Evolutionary conservation across 2,113 vertebrate genomes (phyloP).

Genomic region (Engraulis encrasicolus): DNA sequence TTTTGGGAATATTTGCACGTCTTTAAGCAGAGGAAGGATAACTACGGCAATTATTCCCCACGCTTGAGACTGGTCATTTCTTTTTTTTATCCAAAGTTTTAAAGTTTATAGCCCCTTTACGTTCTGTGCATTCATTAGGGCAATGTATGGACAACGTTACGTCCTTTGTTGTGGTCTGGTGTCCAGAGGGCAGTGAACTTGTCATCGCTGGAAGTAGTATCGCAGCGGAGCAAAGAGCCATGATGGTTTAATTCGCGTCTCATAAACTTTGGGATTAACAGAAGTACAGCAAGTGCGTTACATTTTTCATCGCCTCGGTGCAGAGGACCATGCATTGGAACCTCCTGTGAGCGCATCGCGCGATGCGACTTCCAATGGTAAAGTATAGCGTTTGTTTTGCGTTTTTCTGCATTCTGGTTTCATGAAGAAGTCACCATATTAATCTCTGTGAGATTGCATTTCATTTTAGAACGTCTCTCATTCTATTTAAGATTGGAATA

Average conservation of each 20-base stretch:
- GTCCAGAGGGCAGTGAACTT: not conserved
- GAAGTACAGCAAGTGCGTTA: not conserved
- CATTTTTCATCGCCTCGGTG: not conserved
- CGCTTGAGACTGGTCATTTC: not conserved
- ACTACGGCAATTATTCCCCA: not conserved
- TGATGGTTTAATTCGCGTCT: not conserved
- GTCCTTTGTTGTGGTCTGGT: not conserved
- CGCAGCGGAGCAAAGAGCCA: not conserved
- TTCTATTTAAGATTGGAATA: too few relatives aligned
- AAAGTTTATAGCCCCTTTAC: not conserved
- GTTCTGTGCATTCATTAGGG: not conserved
- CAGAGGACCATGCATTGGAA: not conserved
- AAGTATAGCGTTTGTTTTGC: not conserved
- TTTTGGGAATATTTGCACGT: not conserved
- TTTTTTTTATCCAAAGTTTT: not conserved
- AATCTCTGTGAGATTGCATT: too few relatives aligned
- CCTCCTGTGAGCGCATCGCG: constrained; percentile 4
- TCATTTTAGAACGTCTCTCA: too few relatives aligned
- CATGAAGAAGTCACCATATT: too few relatives aligned
- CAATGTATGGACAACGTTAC: not conserved
- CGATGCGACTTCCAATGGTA: constrained; percentile 3
- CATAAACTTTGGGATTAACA: constrained; percentile 3
- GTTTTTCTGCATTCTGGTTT: not conserved
- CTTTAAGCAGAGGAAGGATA: not conserved
- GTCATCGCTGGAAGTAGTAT: not conserved